Evolutionary conservation across 2,888 invertebrate genomes (phyloP).

Genomic region (Drosophila fulvimacula): DNA sequence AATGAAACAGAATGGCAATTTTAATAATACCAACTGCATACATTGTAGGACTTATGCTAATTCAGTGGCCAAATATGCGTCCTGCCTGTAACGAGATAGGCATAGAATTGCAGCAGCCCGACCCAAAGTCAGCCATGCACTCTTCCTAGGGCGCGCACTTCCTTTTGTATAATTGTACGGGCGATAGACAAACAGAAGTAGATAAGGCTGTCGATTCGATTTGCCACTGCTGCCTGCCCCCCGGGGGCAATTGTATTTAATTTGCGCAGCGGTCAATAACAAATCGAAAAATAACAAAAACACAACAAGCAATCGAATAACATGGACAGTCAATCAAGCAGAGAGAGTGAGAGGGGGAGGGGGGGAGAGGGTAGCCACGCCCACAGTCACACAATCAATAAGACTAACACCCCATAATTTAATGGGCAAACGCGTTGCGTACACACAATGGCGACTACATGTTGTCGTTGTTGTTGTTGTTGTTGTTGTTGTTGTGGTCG

Average conservation of each 20-base stretch:
- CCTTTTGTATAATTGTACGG: not conserved
- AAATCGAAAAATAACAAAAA: conserved; percentile 71
- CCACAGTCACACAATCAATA: conserved; percentile 68
- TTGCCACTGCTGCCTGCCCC: conserved; percentile 13
- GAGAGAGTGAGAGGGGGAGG: not conserved
- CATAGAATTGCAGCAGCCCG: conserved; percentile 23
- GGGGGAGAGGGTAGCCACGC: not conserved
- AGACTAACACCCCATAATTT: conserved; percentile 80
- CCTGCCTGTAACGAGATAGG: conserved; percentile 44
- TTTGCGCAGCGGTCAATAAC: conserved; percentile 53
- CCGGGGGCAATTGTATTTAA: conserved; percentile 65
- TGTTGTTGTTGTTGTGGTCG: conserved; percentile 41
- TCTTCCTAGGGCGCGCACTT: conserved; percentile 26
- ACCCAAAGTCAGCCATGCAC: not conserved
- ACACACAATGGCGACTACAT: conserved; percentile 65
- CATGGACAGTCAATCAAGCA: conserved; percentile 49
- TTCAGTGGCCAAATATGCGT: conserved; percentile 51
- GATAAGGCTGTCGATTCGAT: not conserved
- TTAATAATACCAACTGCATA: conserved; percentile 14
- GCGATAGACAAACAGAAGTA: conserved; percentile 1
- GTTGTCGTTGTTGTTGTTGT: conserved; percentile 34
- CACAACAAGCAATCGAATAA: conserved; percentile 66
- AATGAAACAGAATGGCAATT: not conserved
- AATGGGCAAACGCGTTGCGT: conserved; percentile 75
- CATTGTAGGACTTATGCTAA: conserved; percentile 35